phyloP scores from a whole-genome alignment of 2,797 vertebrate species.

The Gymnoscopelus braueri region DNA sequence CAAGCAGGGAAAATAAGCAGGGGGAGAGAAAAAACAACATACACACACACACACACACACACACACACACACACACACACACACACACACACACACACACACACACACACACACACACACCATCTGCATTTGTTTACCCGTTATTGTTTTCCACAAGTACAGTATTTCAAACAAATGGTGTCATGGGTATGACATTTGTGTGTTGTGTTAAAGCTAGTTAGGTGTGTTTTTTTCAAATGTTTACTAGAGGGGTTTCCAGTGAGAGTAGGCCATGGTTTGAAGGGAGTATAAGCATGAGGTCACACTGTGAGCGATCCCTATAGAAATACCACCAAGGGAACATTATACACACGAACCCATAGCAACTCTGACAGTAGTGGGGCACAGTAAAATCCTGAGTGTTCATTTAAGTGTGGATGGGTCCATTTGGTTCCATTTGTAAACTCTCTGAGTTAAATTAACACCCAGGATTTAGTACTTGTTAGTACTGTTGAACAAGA shows the following conservation, averaged over 20 bases:
- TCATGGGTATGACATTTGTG: constrained; percentile 9
- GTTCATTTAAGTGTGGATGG: too few relatives aligned
- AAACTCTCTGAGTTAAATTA: too few relatives aligned
- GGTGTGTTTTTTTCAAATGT: constrained; percentile 46
- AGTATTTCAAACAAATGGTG: constrained; percentile 41
- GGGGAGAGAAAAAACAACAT: constrained; percentile 39
- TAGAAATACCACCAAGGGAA: constrained; percentile 30
- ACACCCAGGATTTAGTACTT: too few relatives aligned
- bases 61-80: constrained; percentile 55
- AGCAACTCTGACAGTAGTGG: too few relatives aligned
- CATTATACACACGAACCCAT: neutral
- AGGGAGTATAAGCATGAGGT: constrained; percentile 35
- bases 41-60: constrained; percentile 36
- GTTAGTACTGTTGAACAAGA: too few relatives aligned
- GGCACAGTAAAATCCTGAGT: too few relatives aligned
- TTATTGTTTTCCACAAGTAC: constrained; percentile 45
- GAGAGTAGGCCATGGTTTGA: constrained; percentile 48
- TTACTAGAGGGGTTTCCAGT: constrained; percentile 24
- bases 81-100: constrained; percentile 24
- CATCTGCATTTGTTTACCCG: constrained; percentile 68
- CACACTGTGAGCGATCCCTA: constrained; percentile 25
- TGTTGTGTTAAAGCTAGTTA: constrained; percentile 43
- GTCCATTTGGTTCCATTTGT: too few relatives aligned
- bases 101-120: constrained; percentile 46
- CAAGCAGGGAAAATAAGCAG: constrained; percentile 53